Evolutionary conservation across 1,140 invertebrate species (phyloP).

Genomic region (Aphelenchoides fujianensis): DNA sequence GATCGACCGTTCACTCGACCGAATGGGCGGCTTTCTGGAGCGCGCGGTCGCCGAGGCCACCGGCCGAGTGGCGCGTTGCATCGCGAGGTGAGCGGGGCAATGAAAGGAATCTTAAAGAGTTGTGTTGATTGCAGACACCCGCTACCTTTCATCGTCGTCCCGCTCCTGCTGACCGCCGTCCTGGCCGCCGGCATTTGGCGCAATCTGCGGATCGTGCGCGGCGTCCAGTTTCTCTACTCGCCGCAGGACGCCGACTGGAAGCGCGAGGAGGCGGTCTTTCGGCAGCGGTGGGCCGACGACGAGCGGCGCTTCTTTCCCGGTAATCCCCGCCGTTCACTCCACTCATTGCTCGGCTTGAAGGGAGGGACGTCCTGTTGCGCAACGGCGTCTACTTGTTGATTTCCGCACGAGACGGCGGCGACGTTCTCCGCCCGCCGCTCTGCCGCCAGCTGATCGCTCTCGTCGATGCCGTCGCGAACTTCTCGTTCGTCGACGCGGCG

Average conservation of each 20-base stretch:
- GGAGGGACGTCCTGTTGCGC: slow-evolving; percentile 50
- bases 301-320: slow-evolving; percentile 53
- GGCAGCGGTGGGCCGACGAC: slow-evolving; percentile 41
- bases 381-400: slow-evolving; percentile 68
- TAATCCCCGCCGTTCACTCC: not conserved
- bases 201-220: slow-evolving; percentile 46
- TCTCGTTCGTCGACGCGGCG: slow-evolving; percentile 28
- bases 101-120: not conserved
- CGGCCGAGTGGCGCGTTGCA: not conserved
- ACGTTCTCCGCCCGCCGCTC: slow-evolving; percentile 71
- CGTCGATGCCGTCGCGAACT: slow-evolving; percentile 36
- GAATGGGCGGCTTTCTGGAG: not conserved
- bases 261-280: slow-evolving; percentile 44
- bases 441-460: slow-evolving; percentile 34
- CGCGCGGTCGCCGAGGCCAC: not conserved
- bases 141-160: slow-evolving; percentile 46
- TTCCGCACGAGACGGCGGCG: slow-evolving; percentile 75
- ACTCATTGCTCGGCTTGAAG: slow-evolving; percentile 32
- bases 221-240: slow-evolving; percentile 52
- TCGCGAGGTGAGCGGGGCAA: not conserved
- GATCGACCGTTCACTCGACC: not conserved
- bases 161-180: slow-evolving; percentile 39
- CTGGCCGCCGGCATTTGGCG: slow-evolving; percentile 44
- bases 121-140: not conserved
- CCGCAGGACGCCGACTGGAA: slow-evolving; percentile 54